Evolutionary conservation across 2,888 invertebrate genomes (phyloP), one percentile per base, ranked within the genome.

Genomic region (Drosophila cognata): DNA sequence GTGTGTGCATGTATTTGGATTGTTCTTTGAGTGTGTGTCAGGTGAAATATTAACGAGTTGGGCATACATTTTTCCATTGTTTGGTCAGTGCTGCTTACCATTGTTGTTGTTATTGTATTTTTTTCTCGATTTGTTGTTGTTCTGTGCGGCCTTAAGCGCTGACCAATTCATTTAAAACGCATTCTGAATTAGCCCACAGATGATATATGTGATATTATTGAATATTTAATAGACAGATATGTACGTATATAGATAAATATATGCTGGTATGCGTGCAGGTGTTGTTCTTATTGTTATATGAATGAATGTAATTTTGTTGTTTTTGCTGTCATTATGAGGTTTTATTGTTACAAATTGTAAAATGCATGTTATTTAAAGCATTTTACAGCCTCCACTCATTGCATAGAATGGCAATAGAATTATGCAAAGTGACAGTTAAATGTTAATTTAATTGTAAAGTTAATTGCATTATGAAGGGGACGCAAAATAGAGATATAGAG

Each of bases 31-130:
- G 55, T 48, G 52, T 51, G 53, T 65, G 55, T 67, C 82, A 82
- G 72, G 82, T 89, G 50, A 89, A 84, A 84, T 82, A 84, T 89
- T 82, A 73, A 87, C 73, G 66, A 81, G 53, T 53, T 60, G 38
- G 18, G 21, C 56, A 60, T 71, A 43, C 48, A 53, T 62, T 79
- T 62, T 65, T 62, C 43, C 76, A 76, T 80, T 80, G 81, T 63
- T 60, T 66, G 70, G 18, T 48, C 29, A 21, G 25, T 59, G 41
- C 56, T 68, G 62, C 50, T 67, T 72, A 33, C 41, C 48, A 48
- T 59, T 57, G 48, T 50, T 58, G 48, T 35, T 35, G n/a, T 31
- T 31, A 38, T 51, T 28, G 8, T 18, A n/a, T 11, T 52, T 10
- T 63, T 41, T 31, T 51, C 29, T 43, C 43, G 36, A 43, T 48